phyloP scores from a whole-genome alignment of 1,140 invertebrate species.

The Chrysomallon squamiferum region DNA sequence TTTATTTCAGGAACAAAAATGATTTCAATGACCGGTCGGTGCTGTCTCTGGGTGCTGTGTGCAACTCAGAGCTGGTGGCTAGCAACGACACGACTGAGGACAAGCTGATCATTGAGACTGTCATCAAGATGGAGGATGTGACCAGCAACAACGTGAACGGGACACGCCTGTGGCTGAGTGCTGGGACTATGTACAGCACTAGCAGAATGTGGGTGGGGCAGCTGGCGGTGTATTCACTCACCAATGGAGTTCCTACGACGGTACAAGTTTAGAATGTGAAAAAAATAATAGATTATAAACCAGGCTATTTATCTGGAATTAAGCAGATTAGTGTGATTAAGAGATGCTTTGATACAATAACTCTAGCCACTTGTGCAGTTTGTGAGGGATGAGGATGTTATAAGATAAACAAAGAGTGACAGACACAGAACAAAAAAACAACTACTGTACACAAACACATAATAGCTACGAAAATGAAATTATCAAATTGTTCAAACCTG shows the following conservation, averaged over 20 bases:
- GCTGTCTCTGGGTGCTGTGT: slow-evolving; percentile 29
- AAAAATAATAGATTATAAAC: no score
- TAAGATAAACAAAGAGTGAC: no score
- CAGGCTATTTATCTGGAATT: no score
- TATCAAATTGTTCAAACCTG: no score
- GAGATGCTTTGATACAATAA: no score
- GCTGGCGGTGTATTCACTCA: background rate
- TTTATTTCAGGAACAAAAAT: background rate
- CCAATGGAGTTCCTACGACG: background rate
- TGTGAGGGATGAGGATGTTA: no score
- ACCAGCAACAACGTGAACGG: slow-evolving; percentile 8
- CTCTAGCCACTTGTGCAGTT: no score
- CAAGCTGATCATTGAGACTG: slow-evolving; percentile 21
- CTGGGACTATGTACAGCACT: slow-evolving; percentile 30
- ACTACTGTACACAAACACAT: no score
- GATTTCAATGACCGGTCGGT: slow-evolving; percentile 26
- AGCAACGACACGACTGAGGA: slow-evolving; percentile 21
- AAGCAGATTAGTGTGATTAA: no score
- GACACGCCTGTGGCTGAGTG: slow-evolving; percentile 29
- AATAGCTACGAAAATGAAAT: no score
- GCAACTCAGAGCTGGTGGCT: slow-evolving; percentile 23
- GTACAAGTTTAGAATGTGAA: no score
- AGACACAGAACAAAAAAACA: no score
- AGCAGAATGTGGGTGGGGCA: slow-evolving; percentile 44
- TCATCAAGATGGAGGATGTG: slow-evolving; percentile 32